Percentiles rank a stretch among this genome's conserved stretches.
Evolutionary conservation across 1,140 invertebrate species (phyloP).

Genomic region (Gryllus bimaculatus): DNA sequence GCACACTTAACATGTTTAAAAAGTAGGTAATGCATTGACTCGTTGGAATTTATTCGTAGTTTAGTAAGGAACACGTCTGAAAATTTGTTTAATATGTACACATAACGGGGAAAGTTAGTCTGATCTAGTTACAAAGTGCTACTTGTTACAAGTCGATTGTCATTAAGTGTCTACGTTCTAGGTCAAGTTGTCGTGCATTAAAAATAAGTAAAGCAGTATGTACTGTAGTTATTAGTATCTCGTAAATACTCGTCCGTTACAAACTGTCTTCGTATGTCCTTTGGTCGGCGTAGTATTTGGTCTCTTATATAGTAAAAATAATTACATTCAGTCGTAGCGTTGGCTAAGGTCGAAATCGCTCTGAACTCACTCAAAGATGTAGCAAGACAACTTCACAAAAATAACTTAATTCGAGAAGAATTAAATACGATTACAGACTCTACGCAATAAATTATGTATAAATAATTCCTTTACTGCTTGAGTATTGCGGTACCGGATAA

Average conservation of each 20-base stretch:
- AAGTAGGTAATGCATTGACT: background rate
- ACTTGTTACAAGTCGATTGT: no score
- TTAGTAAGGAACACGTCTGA: background rate
- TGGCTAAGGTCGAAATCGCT: background rate
- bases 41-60: background rate
- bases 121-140: background rate
- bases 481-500: constrained; percentile 3
- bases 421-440: background rate
- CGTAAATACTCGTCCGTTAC: background rate
- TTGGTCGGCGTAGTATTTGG: background rate
- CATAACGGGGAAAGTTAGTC: background rate
- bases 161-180: no score
- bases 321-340: background rate
- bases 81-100: background rate
- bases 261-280: background rate
- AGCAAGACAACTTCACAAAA: background rate
- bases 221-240: background rate
- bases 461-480: background rate
- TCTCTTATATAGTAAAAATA: background rate
- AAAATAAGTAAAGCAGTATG: background rate
- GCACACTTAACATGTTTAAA: background rate
- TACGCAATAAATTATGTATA: background rate
- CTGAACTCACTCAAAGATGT: constrained; percentile 3
- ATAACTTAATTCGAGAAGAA: constrained; percentile 5
- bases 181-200: no score